Base-by-base conservation (phyloP, 2,113 vertebrate genomes). In the Neofelis nebulosa region DNA sequence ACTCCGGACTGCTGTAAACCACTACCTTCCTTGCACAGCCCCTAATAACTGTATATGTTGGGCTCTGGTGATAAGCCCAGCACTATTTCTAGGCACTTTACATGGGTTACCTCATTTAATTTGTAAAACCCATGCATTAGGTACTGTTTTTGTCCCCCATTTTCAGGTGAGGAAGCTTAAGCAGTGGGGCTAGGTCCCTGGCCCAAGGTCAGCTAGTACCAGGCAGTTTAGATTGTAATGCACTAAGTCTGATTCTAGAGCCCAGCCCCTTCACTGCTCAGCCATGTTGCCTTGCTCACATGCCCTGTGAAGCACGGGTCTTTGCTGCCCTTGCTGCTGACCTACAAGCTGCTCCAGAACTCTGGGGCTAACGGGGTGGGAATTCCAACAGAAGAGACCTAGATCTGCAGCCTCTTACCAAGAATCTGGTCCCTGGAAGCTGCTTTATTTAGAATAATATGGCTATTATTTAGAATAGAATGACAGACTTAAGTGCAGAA, bases 11-110 rank as follows among this genome's bases (percentile, higher is more conserved):
- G 2, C 33, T 65, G 16, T 45, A 71, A 55, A 27, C 73, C 48
- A 33, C 23, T 65, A 2, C 61, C 13, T 3, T 82, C 68, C 48
- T n/a, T 29, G 36, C 36, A 50, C 4, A 0, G 25, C 36, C n/a
- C 12, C 3, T 9, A 55, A 0, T 57, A 48, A 50, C 21, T 29
- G 2, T 0, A 0, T 38, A 10, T 41, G n/a, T 55, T 48, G 57
- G 74, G 8, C 50, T 76, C 65, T 27, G 18, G 2, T 68, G 83
- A 1, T 6, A 38, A 66, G 21, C 33, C 25, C 27, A 48, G 6
- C 19, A 55, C 38, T 69, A 4, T n/a, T 48, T 85, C 85, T 55
- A 33, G 25, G 55, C 2, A 63, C 16, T 23, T 33, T 38, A 66
- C 16, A 1, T 91, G 41, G 83, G 8, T 80, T 69, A 48, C 48